These are phyloP conservation scores for Danionella dracula DNA, from an alignment of 2,797 vertebrate species.

Conservation along the genomic window DNA sequence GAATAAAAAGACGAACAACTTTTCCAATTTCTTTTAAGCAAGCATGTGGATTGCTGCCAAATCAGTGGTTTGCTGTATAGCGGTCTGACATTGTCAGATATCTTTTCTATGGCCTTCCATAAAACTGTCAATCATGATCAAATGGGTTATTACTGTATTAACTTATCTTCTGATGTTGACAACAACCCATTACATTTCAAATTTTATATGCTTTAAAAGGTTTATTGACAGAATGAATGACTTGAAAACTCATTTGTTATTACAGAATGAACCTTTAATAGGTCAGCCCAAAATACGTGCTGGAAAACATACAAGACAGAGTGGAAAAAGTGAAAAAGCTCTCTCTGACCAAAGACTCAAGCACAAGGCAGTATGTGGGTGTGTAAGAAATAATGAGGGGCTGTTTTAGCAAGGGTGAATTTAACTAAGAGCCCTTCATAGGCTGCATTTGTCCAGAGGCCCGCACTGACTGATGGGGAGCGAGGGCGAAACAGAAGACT, in stretches of 20 bases:
- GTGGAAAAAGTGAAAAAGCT: slow-evolving; percentile 31
- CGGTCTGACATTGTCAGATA: no score
- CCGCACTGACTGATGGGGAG: neutral
- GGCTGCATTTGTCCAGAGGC: slow-evolving; percentile 27
- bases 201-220: no score
- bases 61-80: no score
- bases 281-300: slow-evolving; percentile 11
- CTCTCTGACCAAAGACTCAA: neutral
- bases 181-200: no score
- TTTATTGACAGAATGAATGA: no score
- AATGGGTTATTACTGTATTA: no score
- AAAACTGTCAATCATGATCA: no score
- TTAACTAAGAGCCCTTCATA: slow-evolving; percentile 18
- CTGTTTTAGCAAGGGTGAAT: neutral
- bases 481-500: slow-evolving; percentile 29
- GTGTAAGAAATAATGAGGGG: slow-evolving; percentile 26
- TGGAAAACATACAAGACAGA: neutral
- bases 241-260: neutral
- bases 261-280: slow-evolving; percentile 1
- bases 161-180: no score
- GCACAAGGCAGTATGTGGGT: neutral
- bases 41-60: no score
- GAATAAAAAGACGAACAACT: no score
- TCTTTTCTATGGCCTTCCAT: no score
- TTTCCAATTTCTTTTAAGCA: no score